Percentiles rank a stretch among this genome's conserved stretches.
phyloP scores from a whole-genome alignment of 2,797 vertebrate genomes.

The Trichosurus vulpecula region DNA sequence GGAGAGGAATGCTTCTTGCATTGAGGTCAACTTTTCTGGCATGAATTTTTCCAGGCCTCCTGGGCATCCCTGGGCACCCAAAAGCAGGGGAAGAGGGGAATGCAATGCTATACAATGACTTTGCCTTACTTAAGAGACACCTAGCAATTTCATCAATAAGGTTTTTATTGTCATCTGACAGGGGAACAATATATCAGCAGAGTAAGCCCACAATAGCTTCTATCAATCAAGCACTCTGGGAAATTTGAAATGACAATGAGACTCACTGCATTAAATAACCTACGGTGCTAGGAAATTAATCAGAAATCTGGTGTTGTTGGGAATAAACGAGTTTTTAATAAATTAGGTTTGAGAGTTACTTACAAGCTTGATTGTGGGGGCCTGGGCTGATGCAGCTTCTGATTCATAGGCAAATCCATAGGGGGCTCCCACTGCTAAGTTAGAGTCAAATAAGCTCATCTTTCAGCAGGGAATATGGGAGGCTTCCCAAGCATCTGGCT shows the following conservation, averaged over 20 bases:
- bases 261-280: slow-evolving; percentile 83
- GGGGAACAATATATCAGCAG: slow-evolving; percentile 77
- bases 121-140: slow-evolving; percentile 70
- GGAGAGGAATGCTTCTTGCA: not conserved
- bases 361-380: slow-evolving; percentile 75
- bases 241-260: slow-evolving; percentile 85
- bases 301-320: slow-evolving; percentile 81
- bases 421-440: slow-evolving; percentile 38
- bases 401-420: slow-evolving; percentile 66
- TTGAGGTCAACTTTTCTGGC: slow-evolving; percentile 38
- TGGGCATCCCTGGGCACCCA: slow-evolving; percentile 45
- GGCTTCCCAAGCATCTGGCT: slow-evolving; percentile 26
- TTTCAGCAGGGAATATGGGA: slow-evolving; percentile 16
- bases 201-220: slow-evolving; percentile 76
- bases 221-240: slow-evolving; percentile 82
- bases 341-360: slow-evolving; percentile 83
- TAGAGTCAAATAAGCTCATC: slow-evolving; percentile 46
- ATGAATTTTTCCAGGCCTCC: slow-evolving; percentile 51
- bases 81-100: not conserved
- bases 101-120: slow-evolving; percentile 39
- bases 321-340: slow-evolving; percentile 87
- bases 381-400: slow-evolving; percentile 67
- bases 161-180: slow-evolving; percentile 79
- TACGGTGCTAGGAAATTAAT: slow-evolving; percentile 81
- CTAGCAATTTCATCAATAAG: slow-evolving; percentile 76